Conservation (phyloP, 53 echinoderm and acorn worm genomes). For the Luidia sarsii region DNA sequence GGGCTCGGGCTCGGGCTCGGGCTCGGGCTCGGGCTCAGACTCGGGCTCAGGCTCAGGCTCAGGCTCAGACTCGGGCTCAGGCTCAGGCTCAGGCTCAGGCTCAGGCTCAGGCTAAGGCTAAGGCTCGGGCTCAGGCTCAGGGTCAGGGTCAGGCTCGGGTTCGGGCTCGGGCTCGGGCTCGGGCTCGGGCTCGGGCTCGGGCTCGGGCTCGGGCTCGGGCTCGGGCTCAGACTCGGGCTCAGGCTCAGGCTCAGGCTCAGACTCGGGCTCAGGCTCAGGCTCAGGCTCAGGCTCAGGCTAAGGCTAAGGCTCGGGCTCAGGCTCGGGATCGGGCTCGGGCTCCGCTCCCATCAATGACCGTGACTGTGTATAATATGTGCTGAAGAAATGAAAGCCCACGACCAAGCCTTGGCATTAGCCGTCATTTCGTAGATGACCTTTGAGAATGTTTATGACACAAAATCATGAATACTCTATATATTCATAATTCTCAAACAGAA, state of each 20-base stretch:
- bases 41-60: background rate
- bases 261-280: background rate
- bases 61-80: background rate
- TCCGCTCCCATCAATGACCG: no score
- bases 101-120: background rate
- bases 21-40: background rate
- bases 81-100: background rate
- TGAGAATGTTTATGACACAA: no score
- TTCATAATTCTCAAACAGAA: no score
- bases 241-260: background rate
- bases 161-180: background rate
- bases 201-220: background rate
- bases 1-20: background rate
- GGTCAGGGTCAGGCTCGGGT: background rate
- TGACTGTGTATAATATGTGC: no score
- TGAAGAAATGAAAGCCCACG: no score
- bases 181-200: background rate
- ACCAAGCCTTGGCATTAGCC: no score
- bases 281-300: background rate
- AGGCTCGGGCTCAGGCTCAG: slow-evolving; percentile 1
- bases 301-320: background rate
- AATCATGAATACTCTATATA: no score
- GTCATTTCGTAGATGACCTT: no score
- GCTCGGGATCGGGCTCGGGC: background rate
- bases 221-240: background rate